A percentile compares a stretch with the other conserved stretches of the same genome.
Conservation (phyloP, 2,888 invertebrate genomes). For the Ecliptopera silaceata region DNA sequence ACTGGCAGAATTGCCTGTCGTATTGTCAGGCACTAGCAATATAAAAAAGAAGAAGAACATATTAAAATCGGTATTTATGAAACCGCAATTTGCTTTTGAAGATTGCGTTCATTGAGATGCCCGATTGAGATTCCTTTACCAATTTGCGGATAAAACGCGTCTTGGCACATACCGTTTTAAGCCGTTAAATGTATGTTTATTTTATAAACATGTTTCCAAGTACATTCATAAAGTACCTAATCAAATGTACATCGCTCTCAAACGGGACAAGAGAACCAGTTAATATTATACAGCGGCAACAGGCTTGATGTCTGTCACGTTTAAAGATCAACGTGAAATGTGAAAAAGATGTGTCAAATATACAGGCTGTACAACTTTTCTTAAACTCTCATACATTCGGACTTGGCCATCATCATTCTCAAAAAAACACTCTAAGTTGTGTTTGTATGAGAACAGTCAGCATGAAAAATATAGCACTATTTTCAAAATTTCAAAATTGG, state of each 20-base stretch:
- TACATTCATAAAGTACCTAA: background rate
- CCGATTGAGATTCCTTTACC: constrained; percentile 16
- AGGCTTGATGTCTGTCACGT: background rate
- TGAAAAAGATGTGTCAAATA: too few species aligned
- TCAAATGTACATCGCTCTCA: background rate
- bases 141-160: constrained; percentile 18
- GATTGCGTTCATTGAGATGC: constrained; percentile 20
- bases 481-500: too few species aligned
- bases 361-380: too few species aligned
- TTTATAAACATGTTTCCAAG: background rate
- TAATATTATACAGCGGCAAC: background rate
- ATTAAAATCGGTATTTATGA: constrained; percentile 1
- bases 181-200: background rate
- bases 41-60: too few species aligned
- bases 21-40: too few species aligned
- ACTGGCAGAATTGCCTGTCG: too few species aligned
- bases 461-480: too few species aligned
- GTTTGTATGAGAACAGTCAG: too few species aligned
- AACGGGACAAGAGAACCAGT: background rate
- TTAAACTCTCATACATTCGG: too few species aligned
- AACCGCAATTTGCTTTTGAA: constrained; percentile 18
- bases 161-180: constrained; percentile 18
- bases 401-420: too few species aligned
- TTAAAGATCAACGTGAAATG: background rate
- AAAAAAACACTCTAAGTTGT: too few species aligned